Percentiles rank a stretch among this genome's conserved stretches.
phyloP scores from a whole-genome alignment of 2,888 invertebrate species.

The Hedychridium roseum region DNA sequence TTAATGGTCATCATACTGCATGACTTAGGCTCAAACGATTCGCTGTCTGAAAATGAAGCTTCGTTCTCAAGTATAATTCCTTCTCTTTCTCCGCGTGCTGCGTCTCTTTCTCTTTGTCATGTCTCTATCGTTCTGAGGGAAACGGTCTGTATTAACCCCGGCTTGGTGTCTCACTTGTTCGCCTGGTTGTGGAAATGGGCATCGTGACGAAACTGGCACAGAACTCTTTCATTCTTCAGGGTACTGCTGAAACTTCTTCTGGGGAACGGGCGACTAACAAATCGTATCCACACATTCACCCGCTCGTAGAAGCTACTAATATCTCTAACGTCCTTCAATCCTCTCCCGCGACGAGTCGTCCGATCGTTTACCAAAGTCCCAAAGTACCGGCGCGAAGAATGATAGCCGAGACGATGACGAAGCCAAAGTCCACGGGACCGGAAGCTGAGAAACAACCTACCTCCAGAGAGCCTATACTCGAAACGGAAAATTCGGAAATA shows the following conservation, averaged over 20 bases:
- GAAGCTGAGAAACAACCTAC: constrained; percentile 21
- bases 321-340: constrained; percentile 41
- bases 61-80: no score
- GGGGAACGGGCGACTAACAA: constrained; percentile 57
- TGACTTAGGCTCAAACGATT: no score
- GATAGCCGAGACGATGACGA: constrained; percentile 40
- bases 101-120: constrained; percentile 25
- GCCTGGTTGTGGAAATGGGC: no score
- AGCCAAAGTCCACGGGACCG: no score
- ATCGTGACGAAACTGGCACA: constrained; percentile 27
- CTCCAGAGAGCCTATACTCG: constrained; percentile 19
- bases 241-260: constrained; percentile 58
- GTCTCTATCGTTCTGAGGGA: no score
- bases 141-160: no score
- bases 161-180: no score
- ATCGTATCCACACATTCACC: constrained; percentile 43
- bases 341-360: constrained; percentile 36
- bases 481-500: no score
- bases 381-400: constrained; percentile 51
- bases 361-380: constrained; percentile 56
- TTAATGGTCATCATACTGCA: no score
- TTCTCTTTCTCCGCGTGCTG: no score
- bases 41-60: no score
- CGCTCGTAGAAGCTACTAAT: constrained; percentile 42
- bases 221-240: constrained; percentile 56